Evolutionary conservation across 1,140 invertebrate genomes (phyloP).

Genomic region (Drosophila kohkoa): DNA sequence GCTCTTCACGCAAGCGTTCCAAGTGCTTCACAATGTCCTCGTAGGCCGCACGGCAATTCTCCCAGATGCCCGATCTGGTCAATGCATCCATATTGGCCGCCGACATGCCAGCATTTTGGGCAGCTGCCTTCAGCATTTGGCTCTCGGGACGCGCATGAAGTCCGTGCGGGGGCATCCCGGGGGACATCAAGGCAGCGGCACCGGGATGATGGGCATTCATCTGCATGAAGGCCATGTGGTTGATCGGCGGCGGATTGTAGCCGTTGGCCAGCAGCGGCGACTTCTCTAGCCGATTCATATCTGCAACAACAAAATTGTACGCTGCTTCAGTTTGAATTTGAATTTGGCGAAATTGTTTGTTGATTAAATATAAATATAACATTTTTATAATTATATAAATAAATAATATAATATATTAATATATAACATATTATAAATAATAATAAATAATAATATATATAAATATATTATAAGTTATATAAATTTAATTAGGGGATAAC

Average conservation of each 20-base stretch:
- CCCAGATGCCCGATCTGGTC: slow-evolving; percentile 95
- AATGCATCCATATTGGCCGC: slow-evolving; percentile 94
- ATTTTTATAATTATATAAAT: no score
- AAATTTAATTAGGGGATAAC: no score
- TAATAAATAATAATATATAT: no score
- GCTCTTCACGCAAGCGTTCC: slow-evolving; percentile 95
- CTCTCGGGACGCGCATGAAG: slow-evolving; percentile 89
- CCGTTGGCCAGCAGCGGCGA: slow-evolving; percentile 96
- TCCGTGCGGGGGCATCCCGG: slow-evolving; percentile 93
- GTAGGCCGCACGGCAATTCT: slow-evolving; percentile 96
- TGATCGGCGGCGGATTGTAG: slow-evolving; percentile 96
- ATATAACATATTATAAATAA: no score
- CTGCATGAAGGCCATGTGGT: slow-evolving; percentile 96
- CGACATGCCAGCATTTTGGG: slow-evolving; percentile 86
- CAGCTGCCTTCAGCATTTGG: slow-evolving; percentile 91
- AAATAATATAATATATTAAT: no score
- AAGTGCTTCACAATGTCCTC: slow-evolving; percentile 97
- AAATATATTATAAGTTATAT: no score
- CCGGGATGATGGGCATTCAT: slow-evolving; percentile 89
- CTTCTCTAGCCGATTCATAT: slow-evolving; percentile 95
- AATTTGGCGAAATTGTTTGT: no score
- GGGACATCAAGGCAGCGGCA: slow-evolving; percentile 92
- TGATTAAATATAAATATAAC: no score
- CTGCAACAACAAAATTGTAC: slow-evolving; percentile 84
- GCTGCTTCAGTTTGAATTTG: slow-evolving; percentile 2